These are phyloP conservation scores for Drosophila kanekoi DNA, from an alignment of 2,888 invertebrate species.

Conservation along the genomic window DNA sequence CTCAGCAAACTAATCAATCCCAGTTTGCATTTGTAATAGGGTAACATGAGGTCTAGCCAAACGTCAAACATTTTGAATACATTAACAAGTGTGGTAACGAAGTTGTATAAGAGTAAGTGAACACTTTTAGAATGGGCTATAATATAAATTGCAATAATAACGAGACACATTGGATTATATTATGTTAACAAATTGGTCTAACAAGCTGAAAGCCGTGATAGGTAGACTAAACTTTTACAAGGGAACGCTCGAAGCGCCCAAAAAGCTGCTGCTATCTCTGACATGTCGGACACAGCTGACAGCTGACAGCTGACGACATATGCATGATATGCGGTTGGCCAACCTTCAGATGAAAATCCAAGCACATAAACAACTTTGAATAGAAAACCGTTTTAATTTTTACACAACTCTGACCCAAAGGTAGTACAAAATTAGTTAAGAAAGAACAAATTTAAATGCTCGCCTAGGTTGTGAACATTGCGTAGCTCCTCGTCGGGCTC, in stretches of 20 bases:
- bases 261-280: constrained; percentile 6
- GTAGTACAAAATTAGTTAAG: constrained; percentile 3
- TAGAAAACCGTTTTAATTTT: constrained; percentile 2
- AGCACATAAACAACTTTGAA: background rate
- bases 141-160: background rate
- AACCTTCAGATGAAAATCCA: constrained; percentile 1
- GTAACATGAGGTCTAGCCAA: too few species aligned
- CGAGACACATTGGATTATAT: background rate
- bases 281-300: constrained; percentile 8
- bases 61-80: too few species aligned
- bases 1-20: too few species aligned
- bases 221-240: background rate
- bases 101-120: too few species aligned
- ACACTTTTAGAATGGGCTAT: background rate
- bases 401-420: background rate
- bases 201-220: background rate
- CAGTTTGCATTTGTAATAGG: too few species aligned
- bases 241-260: background rate
- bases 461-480: constrained; percentile 37
- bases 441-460: constrained; percentile 34
- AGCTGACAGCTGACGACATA: constrained; percentile 22
- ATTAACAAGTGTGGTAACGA: too few species aligned
- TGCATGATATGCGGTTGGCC: constrained; percentile 17
- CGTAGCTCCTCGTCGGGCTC: background rate
- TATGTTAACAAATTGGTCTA: background rate